Percentiles rank a stretch among this genome's conserved stretches.
Conservation (phyloP, 1,140 invertebrate genomes). For the Ceratosolen fusciceps region DNA sequence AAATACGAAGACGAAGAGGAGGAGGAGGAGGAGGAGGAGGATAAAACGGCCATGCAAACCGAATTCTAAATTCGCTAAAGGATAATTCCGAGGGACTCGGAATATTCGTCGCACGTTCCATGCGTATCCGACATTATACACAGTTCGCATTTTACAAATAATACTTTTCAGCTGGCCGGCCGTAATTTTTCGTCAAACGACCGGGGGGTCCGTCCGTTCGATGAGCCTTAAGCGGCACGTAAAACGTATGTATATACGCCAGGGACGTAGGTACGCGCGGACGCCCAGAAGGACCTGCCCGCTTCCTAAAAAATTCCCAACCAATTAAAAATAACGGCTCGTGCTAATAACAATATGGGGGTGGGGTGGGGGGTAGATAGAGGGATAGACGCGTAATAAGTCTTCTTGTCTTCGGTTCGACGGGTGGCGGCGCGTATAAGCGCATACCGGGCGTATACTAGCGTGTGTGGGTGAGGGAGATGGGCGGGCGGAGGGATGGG, state of each 20-base stretch:
- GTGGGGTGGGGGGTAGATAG: no score
- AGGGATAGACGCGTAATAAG: background rate
- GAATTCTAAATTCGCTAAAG: constrained; percentile 10
- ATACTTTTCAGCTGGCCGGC: background rate
- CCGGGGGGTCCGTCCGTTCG: no score
- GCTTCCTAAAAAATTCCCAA: background rate
- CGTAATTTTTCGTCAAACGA: constrained; percentile 7
- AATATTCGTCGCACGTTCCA: constrained; percentile 16
- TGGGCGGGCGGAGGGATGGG: background rate
- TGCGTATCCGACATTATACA: constrained; percentile 12
- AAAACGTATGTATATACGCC: no score
- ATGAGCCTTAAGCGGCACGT: no score
- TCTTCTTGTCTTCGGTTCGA: no score
- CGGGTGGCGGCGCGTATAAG: no score
- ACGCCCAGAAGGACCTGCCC: background rate
- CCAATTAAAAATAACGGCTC: constrained; percentile 46
- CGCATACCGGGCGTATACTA: background rate
- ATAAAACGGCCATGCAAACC: background rate
- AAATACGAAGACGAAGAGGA: no score
- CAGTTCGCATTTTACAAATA: constrained; percentile 3
- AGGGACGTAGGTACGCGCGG: no score
- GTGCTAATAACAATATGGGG: no score
- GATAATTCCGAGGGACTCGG: background rate
- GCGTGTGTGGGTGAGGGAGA: constrained; percentile 10
- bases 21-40: no score